phyloP scores from a whole-genome alignment of 2,113 vertebrate genomes.

The Caracal caracal region DNA sequence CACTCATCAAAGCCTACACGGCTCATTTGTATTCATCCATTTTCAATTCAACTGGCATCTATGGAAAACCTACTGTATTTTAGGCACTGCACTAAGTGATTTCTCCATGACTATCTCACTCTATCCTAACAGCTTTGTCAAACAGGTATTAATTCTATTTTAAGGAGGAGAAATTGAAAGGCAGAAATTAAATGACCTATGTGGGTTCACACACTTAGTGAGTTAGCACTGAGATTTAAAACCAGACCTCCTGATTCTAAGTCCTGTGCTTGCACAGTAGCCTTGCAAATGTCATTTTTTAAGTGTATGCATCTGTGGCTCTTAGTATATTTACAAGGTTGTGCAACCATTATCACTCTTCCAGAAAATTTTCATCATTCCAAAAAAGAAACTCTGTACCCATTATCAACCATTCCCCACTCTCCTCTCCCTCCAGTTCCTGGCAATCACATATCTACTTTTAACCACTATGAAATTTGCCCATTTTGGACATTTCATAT shows the following conservation, averaged over 20 bases:
- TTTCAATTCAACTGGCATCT: not conserved
- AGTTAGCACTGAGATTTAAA: not conserved
- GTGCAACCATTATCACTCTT: not conserved
- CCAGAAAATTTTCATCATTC: not conserved
- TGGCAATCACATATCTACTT: not conserved
- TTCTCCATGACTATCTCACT: not conserved
- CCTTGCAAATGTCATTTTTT: not conserved
- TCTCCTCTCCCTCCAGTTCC: not conserved
- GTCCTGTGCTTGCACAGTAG: not conserved
- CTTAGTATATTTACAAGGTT: not conserved
- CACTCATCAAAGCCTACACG: not conserved
- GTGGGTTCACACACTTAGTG: not conserved
- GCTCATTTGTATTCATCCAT: not conserved
- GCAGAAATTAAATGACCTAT: not conserved
- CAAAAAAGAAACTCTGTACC: not conserved
- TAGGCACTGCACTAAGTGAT: not conserved
- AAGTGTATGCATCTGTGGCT: not conserved
- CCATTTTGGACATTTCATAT: not conserved
- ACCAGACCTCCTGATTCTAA: not conserved
- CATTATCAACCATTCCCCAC: not conserved
- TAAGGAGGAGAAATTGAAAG: slow-evolving; percentile 10
- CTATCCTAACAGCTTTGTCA: not conserved
- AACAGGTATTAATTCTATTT: not conserved
- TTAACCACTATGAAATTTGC: not conserved
- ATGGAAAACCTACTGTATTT: not conserved